phyloP scores from a whole-genome alignment of 2,113 vertebrate genomes.

The Xenopus tropicalis region DNA sequence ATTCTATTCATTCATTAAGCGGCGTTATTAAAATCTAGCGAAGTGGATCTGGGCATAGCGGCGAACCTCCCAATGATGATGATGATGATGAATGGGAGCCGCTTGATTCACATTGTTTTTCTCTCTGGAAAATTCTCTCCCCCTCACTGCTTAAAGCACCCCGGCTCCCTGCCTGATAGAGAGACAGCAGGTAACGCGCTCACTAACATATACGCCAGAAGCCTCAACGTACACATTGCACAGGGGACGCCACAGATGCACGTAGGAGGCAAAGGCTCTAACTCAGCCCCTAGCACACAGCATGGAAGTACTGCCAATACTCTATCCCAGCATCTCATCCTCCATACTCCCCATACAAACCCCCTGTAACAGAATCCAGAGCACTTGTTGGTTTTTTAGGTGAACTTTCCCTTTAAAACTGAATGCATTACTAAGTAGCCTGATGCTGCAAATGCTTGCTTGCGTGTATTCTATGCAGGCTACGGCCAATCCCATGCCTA shows the following conservation, averaged over 20 bases:
- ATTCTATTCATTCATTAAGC: not conserved
- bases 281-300: constrained; percentile 14
- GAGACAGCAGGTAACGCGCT: constrained; percentile 22
- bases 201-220: constrained; percentile 11
- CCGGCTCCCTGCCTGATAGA: not conserved
- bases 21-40: not conserved
- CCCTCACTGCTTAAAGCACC: no score
- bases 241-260: constrained; percentile 20
- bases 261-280: constrained; percentile 21
- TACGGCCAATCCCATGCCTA: no score
- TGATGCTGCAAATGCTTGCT: no score
- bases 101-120: not conserved
- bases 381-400: no score
- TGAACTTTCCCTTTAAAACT: no score
- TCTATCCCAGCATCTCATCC: not conserved
- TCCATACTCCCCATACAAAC: no score
- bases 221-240: constrained; percentile 8
- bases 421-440: no score
- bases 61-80: not conserved
- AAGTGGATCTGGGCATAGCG: not conserved
- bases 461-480: no score
- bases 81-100: not conserved
- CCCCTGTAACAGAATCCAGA: no score
- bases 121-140: not conserved
- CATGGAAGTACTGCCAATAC: constrained; percentile 15